These are phyloP conservation scores for Polylopha cassiicola DNA, from an alignment of 2,888 invertebrate species.

Conservation along the genomic window DNA sequence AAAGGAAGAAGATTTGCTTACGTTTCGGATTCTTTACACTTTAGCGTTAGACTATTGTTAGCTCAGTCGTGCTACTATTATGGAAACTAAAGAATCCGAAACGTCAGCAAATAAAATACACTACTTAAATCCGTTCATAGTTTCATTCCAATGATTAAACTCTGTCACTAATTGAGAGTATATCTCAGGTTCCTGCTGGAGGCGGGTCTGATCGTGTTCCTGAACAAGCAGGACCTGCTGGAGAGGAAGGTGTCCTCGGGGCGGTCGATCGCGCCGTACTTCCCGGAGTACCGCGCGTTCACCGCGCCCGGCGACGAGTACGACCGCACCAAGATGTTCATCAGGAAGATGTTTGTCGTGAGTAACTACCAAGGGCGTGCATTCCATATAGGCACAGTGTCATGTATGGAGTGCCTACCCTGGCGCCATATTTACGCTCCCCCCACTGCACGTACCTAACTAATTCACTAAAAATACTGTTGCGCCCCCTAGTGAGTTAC, in stretches of 20 bases:
- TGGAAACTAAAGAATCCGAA: not conserved
- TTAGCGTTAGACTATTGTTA: no score
- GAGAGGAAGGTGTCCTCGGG: constrained; percentile 83
- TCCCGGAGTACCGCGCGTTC: constrained; percentile 80
- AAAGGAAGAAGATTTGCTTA: no score
- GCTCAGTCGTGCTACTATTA: not conserved
- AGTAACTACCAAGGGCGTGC: constrained; percentile 34
- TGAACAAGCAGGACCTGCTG: constrained; percentile 89
- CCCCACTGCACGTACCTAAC: no score
- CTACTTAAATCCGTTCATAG: no score
- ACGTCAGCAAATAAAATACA: no score
- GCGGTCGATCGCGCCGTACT: constrained; percentile 79
- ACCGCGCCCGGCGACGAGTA: constrained; percentile 78
- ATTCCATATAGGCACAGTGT: no score
- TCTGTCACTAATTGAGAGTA: constrained; percentile 8
- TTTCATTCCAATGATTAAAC: no score
- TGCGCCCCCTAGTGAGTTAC: no score
- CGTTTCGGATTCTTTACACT: no score
- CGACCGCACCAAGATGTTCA: constrained; percentile 80
- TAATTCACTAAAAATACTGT: no score
- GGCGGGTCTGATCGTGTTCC: constrained; percentile 87
- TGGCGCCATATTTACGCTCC: no score
- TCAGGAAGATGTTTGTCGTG: constrained; percentile 81
- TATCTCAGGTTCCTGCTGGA: constrained; percentile 80
- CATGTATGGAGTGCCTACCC: no score